Evolutionary conservation across 2,888 invertebrate species (phyloP), one percentile per base, ranked within the genome.

Genomic region (Lissonota sp.): DNA sequence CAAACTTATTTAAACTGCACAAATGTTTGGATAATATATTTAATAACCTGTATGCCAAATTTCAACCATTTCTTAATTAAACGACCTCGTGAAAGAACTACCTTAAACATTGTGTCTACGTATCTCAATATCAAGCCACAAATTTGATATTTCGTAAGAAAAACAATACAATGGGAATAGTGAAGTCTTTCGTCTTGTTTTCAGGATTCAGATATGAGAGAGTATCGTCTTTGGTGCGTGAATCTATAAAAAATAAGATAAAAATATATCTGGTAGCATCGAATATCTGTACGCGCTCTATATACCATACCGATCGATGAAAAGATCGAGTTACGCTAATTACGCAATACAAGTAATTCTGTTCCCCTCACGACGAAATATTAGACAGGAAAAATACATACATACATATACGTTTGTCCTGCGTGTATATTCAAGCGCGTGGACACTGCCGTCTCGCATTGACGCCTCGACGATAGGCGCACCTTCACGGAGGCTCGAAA

Each of bases 261-360:
- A 26, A 26, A 42, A 77, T 51, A 73, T 37, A 67, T 64, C 80
- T 76, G 85, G 84, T 83, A 82, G 84, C 72, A 76, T 84, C 79
- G 69, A 78, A 81, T 83, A 57, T 81, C 80, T 63, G 39, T 49
- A 12, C 55, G 44, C 26, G 64, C 74, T 77, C 44, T 49, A 42
- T 26, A 55, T 26, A 57, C 37, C 42, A 46, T 37, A 62, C 67
- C 80, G 75, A 63, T 51, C 78, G 70, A 69, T 81, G 72, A 67
- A 57, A 82, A 81, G 79, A 85, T 85, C 83, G 74, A 71, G 74
- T 85, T 84, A 83, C 85, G 63, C 60, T 63, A 69, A 83, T 82
- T 80, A 81, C 79, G 83, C 81, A 81, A 83, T 67, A 72, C 64
- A 77, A 78, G 75, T 78, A 26, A 26, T 26, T 26, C 26, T 26